Percentiles rank a stretch among this genome's conserved stretches.
These are phyloP conservation scores for Cyprinella venusta DNA, from an alignment of 2,797 vertebrate genomes.

Conservation along the genomic window DNA sequence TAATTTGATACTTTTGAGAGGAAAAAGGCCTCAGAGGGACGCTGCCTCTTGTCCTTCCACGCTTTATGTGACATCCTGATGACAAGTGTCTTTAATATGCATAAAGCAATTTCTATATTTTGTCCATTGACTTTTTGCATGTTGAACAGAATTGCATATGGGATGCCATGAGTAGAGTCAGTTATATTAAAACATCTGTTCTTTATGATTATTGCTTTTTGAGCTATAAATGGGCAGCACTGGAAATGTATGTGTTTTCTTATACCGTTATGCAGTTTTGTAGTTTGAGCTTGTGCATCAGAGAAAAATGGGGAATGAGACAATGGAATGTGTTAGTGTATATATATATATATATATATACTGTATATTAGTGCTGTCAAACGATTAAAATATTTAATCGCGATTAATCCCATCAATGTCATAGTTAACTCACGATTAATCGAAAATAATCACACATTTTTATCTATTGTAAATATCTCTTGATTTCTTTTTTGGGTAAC, in stretches of 20 bases:
- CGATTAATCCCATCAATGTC: too few relatives aligned
- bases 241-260: constrained; percentile 64
- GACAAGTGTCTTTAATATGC: constrained; percentile 98
- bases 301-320: constrained; percentile 28
- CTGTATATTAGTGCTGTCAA: too few relatives aligned
- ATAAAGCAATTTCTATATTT: constrained; percentile 78
- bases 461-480: too few relatives aligned
- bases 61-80: constrained; percentile 92
- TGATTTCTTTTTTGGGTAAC: too few relatives aligned
- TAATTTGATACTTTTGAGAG: constrained; percentile 99
- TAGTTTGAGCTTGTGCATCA: constrained; percentile 23
- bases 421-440: too few relatives aligned
- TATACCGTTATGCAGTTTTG: constrained; percentile 60
- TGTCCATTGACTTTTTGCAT: constrained; percentile 77
- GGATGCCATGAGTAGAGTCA: constrained; percentile 40
- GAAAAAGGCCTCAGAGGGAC: constrained; percentile 92
- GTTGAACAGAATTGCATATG: constrained; percentile 73
- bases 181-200: constrained; percentile 70
- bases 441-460: too few relatives aligned
- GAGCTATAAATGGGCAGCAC: constrained; percentile 66
- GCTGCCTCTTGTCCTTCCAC: constrained; percentile 87
- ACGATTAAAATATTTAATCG: too few relatives aligned
- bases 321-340: not conserved
- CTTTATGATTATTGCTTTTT: constrained; percentile 81
- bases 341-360: not conserved